A percentile compares a stretch with the other conserved stretches of the same genome.
Evolutionary conservation across 2,113 vertebrate genomes (phyloP).

Genomic region (Alaudala cheleensis): DNA sequence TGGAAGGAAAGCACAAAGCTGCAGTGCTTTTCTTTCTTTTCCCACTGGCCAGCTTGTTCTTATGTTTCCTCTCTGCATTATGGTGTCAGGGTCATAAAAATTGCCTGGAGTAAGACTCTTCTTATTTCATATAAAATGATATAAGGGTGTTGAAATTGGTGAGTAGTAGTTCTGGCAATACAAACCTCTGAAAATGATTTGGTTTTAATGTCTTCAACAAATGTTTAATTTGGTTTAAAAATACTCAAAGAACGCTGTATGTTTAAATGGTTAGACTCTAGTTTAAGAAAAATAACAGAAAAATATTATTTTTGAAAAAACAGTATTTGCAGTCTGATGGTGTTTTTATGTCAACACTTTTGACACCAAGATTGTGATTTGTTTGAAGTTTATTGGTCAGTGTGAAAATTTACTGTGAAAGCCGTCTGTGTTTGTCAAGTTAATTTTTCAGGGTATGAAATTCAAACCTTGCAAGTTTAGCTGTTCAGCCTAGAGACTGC

Average conservation of each 20-base stretch:
- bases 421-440: background rate
- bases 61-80: background rate
- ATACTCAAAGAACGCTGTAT: background rate
- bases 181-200: background rate
- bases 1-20: background rate
- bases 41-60: background rate
- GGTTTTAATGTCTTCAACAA: background rate
- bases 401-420: slow-evolving; percentile 17
- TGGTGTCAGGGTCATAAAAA: background rate
- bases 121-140: background rate
- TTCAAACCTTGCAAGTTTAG: slow-evolving; percentile 1
- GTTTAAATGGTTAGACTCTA: background rate
- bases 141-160: background rate
- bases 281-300: background rate
- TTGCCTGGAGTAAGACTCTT: background rate
- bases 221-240: background rate
- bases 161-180: background rate
- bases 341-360: background rate
- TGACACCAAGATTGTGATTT: background rate
- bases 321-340: background rate
- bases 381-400: background rate
- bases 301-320: background rate
- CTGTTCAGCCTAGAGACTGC: background rate
- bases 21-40: background rate
- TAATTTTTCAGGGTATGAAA: background rate